These are phyloP conservation scores for Tenthredo notha DNA, from an alignment of 2,888 invertebrate genomes.

Conservation along the genomic window DNA sequence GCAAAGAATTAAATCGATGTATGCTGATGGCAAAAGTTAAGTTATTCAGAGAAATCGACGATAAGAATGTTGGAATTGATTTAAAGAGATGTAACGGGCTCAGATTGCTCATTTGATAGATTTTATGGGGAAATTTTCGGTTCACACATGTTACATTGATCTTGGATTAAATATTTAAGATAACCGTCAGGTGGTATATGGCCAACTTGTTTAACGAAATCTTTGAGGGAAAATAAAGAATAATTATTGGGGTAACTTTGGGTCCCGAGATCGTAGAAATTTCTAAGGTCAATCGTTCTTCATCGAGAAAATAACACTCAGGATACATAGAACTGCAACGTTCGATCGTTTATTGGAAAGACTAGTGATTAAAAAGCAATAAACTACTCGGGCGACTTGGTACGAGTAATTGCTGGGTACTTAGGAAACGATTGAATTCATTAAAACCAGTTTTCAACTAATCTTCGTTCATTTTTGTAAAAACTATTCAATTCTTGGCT, in stretches of 20 bases:
- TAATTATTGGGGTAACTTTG: conserved; percentile 1
- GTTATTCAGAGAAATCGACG: background rate
- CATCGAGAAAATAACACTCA: background rate
- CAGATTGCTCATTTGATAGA: background rate
- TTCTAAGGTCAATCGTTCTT: conserved; percentile 26
- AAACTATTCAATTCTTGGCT: conserved; percentile 3
- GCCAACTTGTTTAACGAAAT: background rate
- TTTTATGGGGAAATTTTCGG: background rate
- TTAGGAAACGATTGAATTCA: conserved; percentile 40
- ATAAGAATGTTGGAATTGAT: background rate
- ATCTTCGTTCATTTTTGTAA: conserved; percentile 15
- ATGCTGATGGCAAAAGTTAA: background rate
- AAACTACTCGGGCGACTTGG: conserved; percentile 4
- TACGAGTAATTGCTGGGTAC: conserved; percentile 30
- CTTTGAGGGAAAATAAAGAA: background rate
- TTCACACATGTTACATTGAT: background rate
- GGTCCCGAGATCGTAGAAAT: background rate
- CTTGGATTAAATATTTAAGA: background rate
- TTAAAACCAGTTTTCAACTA: conserved; percentile 28
- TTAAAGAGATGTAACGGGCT: background rate
- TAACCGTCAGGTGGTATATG: background rate
- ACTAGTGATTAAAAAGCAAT: conserved; percentile 36
- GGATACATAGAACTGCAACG: conserved; percentile 36
- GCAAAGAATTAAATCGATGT: background rate
- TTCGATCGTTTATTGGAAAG: conserved; percentile 32